phyloP scores from a whole-genome alignment of 1,140 invertebrate genomes.

The Zaprionus ornatus region DNA sequence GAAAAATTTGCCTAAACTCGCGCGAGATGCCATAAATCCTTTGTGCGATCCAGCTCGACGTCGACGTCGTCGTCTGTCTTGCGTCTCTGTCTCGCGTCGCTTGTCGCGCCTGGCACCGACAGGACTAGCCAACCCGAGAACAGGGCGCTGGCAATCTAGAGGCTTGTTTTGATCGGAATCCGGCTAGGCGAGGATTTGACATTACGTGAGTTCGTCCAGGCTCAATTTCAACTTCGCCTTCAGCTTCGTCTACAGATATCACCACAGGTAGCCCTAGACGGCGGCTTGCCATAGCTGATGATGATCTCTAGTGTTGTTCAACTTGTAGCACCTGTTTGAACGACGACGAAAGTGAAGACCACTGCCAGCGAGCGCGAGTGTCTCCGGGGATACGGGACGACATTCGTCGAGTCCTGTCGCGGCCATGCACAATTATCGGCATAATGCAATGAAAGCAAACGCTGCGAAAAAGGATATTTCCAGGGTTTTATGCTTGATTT shows the following conservation, averaged over 20 bases:
- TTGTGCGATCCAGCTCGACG: conserved; percentile 26
- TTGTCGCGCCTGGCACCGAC: conserved; percentile 53
- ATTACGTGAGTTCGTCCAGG: conserved; percentile 60
- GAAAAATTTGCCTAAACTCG: conserved; percentile 78
- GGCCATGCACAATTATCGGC: conserved; percentile 62
- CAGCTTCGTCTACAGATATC: neutral
- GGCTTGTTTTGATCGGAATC: conserved; percentile 78
- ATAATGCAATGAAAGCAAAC: conserved; percentile 68
- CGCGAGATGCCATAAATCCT: conserved; percentile 72
- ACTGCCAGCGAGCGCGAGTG: neutral
- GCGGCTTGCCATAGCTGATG: conserved; percentile 52
- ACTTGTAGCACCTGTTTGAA: conserved; percentile 73
- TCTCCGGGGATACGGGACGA: conserved; percentile 24
- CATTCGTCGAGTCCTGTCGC: conserved; percentile 40
- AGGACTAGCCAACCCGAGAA: conserved; percentile 57
- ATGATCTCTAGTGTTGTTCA: conserved; percentile 60
- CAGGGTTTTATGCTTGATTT: conserved; percentile 78
- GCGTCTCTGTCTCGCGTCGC: neutral
- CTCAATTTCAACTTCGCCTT: neutral
- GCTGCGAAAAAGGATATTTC: conserved; percentile 67
- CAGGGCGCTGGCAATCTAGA: conserved; percentile 59
- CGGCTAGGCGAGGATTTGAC: conserved; percentile 56
- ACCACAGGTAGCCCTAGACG: conserved; percentile 44
- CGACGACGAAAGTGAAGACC: conserved; percentile 60
- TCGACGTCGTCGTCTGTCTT: conserved; percentile 19